These are phyloP conservation scores for Diceros bicornis DNA, from an alignment of 2,797 vertebrate species.

Conservation along the genomic window DNA sequence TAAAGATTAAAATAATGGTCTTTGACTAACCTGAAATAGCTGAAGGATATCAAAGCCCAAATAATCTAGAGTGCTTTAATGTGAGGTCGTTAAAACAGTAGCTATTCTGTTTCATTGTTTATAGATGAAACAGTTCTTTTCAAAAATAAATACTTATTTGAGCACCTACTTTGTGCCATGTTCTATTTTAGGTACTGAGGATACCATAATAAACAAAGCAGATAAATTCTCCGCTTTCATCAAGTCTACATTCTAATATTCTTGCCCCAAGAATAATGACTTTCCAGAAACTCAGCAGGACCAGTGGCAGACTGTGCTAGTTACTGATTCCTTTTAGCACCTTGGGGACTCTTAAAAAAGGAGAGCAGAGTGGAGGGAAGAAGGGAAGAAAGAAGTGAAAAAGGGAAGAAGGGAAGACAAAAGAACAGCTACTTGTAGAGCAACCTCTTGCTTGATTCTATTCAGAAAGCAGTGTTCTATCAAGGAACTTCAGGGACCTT, in stretches of 20 bases:
- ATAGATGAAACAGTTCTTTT: conserved; percentile 20
- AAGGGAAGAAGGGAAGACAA: neutral
- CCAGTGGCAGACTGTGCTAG: neutral
- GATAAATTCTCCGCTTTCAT: neutral
- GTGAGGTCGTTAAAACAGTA: neutral
- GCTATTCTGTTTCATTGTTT: conserved; percentile 22
- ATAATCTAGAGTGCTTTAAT: neutral
- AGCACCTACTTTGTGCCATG: neutral
- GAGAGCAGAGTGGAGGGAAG: neutral
- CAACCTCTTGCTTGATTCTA: neutral
- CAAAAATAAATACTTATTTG: conserved; percentile 45
- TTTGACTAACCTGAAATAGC: conserved; percentile 26
- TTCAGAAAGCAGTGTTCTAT: neutral
- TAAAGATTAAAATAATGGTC: neutral
- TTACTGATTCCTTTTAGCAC: neutral
- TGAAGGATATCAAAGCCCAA: conserved; percentile 32
- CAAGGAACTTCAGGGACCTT: conserved; percentile 30
- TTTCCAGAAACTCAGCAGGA: neutral
- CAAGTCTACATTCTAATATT: neutral
- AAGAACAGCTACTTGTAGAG: neutral
- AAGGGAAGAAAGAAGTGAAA: neutral
- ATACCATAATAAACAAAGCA: neutral
- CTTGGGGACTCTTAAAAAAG: neutral
- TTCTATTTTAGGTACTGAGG: conserved; percentile 16
- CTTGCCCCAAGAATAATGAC: neutral